A percentile compares a stretch with the other conserved stretches of the same genome.
Conservation (phyloP, 2,797 vertebrate species). For the Helarctos malayanus region DNA sequence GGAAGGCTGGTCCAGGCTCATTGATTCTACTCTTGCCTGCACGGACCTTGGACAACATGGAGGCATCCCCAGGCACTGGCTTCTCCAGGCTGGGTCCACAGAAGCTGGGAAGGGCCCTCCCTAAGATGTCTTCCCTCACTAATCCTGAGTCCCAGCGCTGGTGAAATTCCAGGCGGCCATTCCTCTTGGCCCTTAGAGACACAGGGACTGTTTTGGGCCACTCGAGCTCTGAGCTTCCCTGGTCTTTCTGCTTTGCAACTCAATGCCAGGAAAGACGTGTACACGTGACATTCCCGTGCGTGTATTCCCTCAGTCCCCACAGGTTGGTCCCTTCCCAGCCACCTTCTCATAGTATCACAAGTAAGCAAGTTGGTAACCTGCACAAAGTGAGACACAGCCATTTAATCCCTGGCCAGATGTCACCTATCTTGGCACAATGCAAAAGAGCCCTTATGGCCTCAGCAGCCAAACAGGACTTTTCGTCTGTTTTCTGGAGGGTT, state of each 20-base stretch:
- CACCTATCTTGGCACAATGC: constrained; percentile 77
- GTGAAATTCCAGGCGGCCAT: neutral
- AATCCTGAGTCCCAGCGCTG: neutral
- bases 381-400: constrained; percentile 86
- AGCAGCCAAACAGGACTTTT: constrained; percentile 89
- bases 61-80: neutral
- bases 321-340: constrained; percentile 80
- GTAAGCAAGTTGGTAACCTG: constrained; percentile 89
- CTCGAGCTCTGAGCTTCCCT: neutral
- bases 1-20: neutral
- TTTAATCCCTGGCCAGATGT: constrained; percentile 85
- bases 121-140: neutral
- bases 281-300: constrained; percentile 93
- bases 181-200: neutral
- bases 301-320: constrained; percentile 87
- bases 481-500: constrained; percentile 81
- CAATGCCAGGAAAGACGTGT: constrained; percentile 86
- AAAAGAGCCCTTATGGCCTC: constrained; percentile 90
- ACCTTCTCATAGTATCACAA: constrained; percentile 90
- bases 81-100: too few species aligned
- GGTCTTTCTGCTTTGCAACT: neutral
- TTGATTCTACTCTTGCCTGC: neutral
- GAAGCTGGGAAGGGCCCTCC: neutral
- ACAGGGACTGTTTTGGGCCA: rapidly evolving
- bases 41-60: rapidly evolving